Conservation (phyloP, 2,113 vertebrate genomes). For the Ceyx margarethae region DNA sequence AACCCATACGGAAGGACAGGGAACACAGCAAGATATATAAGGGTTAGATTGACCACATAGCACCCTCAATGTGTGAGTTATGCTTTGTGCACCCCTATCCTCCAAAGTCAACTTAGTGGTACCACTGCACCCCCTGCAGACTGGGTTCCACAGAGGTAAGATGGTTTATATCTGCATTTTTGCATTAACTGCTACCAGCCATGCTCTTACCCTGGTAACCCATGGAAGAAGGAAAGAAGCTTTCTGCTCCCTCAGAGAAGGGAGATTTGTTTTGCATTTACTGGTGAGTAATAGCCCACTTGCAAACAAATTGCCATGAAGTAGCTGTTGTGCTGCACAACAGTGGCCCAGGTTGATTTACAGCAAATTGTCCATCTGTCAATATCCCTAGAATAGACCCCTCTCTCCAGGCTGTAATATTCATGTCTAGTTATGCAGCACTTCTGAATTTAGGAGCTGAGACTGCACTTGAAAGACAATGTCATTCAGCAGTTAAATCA, state of each 20-base stretch:
- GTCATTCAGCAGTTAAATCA: not conserved
- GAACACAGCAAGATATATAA: not conserved
- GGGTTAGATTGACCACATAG: not conserved
- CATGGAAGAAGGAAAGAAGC: not conserved
- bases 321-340: not conserved
- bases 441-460: constrained; percentile 26
- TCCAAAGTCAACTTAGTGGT: not conserved
- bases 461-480: not conserved
- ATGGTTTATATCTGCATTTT: not conserved
- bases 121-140: not conserved
- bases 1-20: not conserved
- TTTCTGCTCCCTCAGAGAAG: not conserved
- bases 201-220: not conserved
- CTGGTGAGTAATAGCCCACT: not conserved
- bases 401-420: constrained; percentile 8
- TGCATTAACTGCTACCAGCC: not conserved
- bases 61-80: fast-evolving
- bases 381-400: not conserved
- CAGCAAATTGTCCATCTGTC: constrained; percentile 14
- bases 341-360: constrained; percentile 19
- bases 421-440: not conserved
- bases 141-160: not conserved
- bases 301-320: constrained; percentile 22
- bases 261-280: not conserved
- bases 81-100: not conserved